These are phyloP conservation scores for Sitta europaea DNA, from an alignment of 2,113 vertebrate genomes.

Conservation along the genomic window DNA sequence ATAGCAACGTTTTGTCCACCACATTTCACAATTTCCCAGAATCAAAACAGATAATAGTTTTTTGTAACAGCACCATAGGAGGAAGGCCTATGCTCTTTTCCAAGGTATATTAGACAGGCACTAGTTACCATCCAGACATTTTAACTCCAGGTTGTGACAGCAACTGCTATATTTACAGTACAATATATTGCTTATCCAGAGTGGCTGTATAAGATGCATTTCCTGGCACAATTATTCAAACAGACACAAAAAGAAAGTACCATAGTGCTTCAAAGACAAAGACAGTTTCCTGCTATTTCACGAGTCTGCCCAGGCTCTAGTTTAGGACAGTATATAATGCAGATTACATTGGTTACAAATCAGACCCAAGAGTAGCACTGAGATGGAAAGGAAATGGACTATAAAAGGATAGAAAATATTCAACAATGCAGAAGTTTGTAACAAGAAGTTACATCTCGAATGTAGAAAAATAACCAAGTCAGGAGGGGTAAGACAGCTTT, in stretches of 20 bases:
- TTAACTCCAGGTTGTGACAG: background rate
- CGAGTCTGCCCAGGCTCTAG: background rate
- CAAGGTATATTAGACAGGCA: slow-evolving; percentile 12
- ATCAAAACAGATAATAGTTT: background rate
- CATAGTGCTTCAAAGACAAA: slow-evolving; percentile 43
- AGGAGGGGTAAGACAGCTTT: slow-evolving; percentile 1
- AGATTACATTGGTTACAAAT: slow-evolving; percentile 29
- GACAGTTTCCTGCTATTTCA: slow-evolving; percentile 28
- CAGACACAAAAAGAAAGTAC: slow-evolving; percentile 38
- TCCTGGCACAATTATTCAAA: slow-evolving; percentile 32
- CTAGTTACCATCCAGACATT: slow-evolving; percentile 29
- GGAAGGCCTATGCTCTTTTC: slow-evolving; percentile 24
- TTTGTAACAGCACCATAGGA: slow-evolving; percentile 53
- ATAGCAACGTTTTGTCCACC: slow-evolving; percentile 49
- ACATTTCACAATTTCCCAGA: slow-evolving; percentile 35
- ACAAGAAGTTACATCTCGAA: slow-evolving; percentile 10
- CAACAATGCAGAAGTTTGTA: slow-evolving; percentile 2
- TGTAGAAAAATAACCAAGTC: slow-evolving; percentile 47
- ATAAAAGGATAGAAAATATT: slow-evolving; percentile 56
- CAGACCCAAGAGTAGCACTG: background rate
- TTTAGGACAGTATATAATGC: background rate
- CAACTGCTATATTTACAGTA: slow-evolving; percentile 52
- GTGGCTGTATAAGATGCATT: slow-evolving; percentile 35
- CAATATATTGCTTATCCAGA: slow-evolving; percentile 58
- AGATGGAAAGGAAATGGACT: background rate